phyloP scores from a whole-genome alignment of 2,113 vertebrate species.

The Mandrillus leucophaeus region DNA sequence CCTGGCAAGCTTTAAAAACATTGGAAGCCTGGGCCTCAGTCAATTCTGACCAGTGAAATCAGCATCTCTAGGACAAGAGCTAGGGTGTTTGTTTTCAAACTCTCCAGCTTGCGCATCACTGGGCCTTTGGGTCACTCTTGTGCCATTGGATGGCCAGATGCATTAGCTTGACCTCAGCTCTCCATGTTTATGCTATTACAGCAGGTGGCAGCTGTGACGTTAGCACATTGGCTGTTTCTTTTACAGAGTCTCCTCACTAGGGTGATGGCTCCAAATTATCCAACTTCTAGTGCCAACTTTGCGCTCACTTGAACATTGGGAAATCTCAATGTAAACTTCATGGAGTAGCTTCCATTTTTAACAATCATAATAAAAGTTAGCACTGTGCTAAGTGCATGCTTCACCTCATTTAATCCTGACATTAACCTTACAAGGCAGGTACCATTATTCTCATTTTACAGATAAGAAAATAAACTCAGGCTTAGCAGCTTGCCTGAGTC shows the following conservation, averaged over 20 bases:
- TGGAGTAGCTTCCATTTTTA: neutral
- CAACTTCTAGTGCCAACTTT: neutral
- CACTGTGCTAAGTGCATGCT: neutral
- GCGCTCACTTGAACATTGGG: neutral
- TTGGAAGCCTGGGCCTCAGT: neutral
- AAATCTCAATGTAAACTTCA: neutral
- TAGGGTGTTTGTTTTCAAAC: neutral
- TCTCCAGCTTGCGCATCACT: neutral
- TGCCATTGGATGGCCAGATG: accelerated
- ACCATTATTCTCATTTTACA: neutral
- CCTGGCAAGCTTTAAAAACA: neutral
- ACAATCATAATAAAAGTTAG: neutral
- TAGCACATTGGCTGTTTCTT: neutral
- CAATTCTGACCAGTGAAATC: neutral
- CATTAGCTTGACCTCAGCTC: neutral
- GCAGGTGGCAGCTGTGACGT: neutral
- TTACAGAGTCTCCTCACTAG: neutral
- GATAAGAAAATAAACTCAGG: neutral
- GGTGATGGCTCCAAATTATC: neutral
- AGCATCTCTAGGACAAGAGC: neutral
- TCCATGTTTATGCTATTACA: accelerated
- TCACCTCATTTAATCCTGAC: neutral
- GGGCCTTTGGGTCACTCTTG: neutral
- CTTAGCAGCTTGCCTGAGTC: neutral
- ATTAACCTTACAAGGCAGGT: neutral